Evolutionary conservation across 2,888 invertebrate species (phyloP), one percentile per base, ranked within the genome.

Genomic region (Halocaridina rubra): DNA sequence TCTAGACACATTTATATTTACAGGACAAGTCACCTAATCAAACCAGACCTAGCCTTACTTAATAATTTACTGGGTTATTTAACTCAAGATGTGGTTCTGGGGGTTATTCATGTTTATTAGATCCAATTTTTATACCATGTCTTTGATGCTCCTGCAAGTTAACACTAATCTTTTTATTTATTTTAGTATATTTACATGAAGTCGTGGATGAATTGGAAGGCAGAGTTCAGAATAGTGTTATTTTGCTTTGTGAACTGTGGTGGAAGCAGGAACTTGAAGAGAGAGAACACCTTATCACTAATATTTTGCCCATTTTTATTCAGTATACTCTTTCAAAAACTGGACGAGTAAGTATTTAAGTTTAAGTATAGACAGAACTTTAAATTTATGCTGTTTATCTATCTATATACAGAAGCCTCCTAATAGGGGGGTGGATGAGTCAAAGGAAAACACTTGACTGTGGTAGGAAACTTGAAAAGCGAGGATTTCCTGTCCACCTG

Each of bases 231-330:
- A 19, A 13, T 4, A 74, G 30, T 3, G 64, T 84, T 4, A 64
- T 79, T 13, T n/a, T 39, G 5, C 24, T 84, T n/a, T 79, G 78
- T 46, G 84, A 84, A 72, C 16, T 30, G 16, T 84, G 84, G 84
- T 84, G 84, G 84, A 27, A 29, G 0, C 13, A 33, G 27, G 29
- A 53, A 13, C 74, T 84, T 4, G 79, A 74, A 16, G 72, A 72
- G 22, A 39, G 39, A 2, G 84, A 84, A 2, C 72, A 59, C 33
- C n/a, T 79, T 5, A 53, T 84, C 10, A 19, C 29, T 22, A 84
- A 84, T 24, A 53, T 67, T 24, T 32, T 84, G 8, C 64, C 74
- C 13, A 13, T 79, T 33, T n/a, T 84, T 2, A 13, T 84, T n/a
- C 59, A 75, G 46, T 61, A 29, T 39, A 24, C 82, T n/a, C 33